Conservation (phyloP, 1,140 invertebrate species). For the Calliphora vicina region DNA sequence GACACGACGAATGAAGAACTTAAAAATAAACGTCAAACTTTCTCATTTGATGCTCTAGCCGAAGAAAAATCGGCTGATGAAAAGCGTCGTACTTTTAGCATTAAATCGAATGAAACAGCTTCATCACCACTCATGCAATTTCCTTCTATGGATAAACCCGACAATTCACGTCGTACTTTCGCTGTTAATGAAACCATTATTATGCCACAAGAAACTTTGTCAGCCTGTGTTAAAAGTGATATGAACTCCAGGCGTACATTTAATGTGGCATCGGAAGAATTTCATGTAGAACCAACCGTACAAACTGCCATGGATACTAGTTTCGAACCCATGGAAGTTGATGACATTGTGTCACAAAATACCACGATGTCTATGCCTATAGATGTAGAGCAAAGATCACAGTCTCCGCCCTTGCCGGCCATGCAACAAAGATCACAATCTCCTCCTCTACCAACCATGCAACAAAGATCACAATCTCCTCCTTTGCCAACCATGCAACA, state of each 20-base stretch:
- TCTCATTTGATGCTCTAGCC: not conserved
- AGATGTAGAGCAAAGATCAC: constrained; percentile 36
- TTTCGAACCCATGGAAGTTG: constrained; percentile 53
- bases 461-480: not conserved
- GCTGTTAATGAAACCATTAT: not conserved
- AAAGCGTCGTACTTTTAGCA: constrained; percentile 17
- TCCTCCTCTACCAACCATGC: not conserved
- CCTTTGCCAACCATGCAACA: not conserved
- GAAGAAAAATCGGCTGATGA: not conserved
- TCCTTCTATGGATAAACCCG: not conserved
- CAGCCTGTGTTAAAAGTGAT: not conserved
- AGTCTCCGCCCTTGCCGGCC: not conserved
- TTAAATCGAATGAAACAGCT: not conserved
- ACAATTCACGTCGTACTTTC: not conserved
- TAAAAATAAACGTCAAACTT: not conserved
- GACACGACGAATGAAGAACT: too few species aligned
- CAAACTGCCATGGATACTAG: not conserved
- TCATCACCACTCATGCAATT: not conserved
- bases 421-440: not conserved
- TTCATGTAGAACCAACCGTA: not conserved
- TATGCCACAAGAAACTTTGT: not conserved
- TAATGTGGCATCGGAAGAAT: not conserved
- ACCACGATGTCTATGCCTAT: not conserved
- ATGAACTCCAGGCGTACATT: constrained; percentile 5
- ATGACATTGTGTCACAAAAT: constrained; percentile 25